A percentile compares a stretch with the other conserved stretches of the same genome.
These are phyloP conservation scores for Drosophila albomicans DNA, from an alignment of 1,140 invertebrate genomes.

Conservation along the genomic window DNA sequence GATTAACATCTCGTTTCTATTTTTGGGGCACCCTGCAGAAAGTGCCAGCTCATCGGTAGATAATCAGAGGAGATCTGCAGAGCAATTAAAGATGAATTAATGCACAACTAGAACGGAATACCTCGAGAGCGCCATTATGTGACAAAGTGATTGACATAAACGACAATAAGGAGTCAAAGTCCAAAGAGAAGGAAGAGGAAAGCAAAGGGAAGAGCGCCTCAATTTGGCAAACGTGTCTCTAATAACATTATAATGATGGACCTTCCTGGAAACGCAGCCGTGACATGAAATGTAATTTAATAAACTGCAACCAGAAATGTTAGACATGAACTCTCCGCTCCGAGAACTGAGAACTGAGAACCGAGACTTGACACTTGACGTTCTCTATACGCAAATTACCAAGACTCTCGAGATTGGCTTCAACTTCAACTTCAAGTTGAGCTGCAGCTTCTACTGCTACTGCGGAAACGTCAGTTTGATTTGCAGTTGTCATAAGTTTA, in stretches of 20 bases:
- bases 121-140: conserved; percentile 29
- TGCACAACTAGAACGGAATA: conserved; percentile 38
- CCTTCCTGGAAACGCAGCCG: conserved; percentile 58
- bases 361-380: conserved; percentile 41
- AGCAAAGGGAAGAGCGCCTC: not conserved
- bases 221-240: conserved; percentile 45
- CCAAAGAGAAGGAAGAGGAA: not conserved
- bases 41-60: conserved; percentile 45
- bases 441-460: conserved; percentile 14
- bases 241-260: conserved; percentile 78
- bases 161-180: not conserved
- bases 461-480: conserved; percentile 82
- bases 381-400: conserved; percentile 69
- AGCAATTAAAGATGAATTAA: conserved; percentile 79
- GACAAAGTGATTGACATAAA: conserved; percentile 47
- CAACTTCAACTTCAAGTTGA: not conserved
- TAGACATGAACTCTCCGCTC: conserved; percentile 58
- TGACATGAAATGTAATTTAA: conserved; percentile 76
- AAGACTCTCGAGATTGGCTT: conserved; percentile 19
- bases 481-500: conserved; percentile 83
- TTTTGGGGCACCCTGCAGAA: conserved; percentile 17
- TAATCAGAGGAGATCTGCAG: conserved; percentile 29
- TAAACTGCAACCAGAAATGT: conserved; percentile 55
- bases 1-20: conserved; percentile 32
- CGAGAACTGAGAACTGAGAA: not conserved